Base-by-base conservation (phyloP, 2,888 invertebrate genomes). In the Lithophane leautieri region DNA sequence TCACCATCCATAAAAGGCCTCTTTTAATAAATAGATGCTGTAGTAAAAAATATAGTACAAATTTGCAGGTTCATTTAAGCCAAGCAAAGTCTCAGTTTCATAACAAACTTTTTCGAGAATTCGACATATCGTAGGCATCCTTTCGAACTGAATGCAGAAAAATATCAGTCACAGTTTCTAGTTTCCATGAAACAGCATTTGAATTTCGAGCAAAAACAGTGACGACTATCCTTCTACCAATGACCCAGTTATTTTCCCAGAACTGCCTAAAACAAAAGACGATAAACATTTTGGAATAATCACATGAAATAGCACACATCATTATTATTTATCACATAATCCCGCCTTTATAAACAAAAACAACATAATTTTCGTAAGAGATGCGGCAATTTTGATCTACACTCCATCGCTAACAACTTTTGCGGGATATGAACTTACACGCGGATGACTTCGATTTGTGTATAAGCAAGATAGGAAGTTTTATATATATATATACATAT, bases 321-420 rank as follows among this genome's bases (percentile, higher is more conserved):
- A 69, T 74, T 40, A 84, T 73, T 71, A 70, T 76, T 54, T 84
- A 71, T 75, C n/a, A 74, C 54, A 77, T 28, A 78, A 77, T 60
- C 52, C 65, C 12, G 58, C 52, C 62, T 54, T 67, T 66, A 44
- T 61, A 84, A 78, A 86, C 71, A 84, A 86, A 82, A 84, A 80
- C 85, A 80, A 84, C 75, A 66, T 84, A 76, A 78, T 77, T 47
- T 76, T 68, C 50, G 67, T 70, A 73, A 82, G 76, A 66, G 61
- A 69, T 83, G 65, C 63, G 69, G 40, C 73, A 70, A 79, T 81
- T 73, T 66, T 71, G 16, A 66, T 65, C 76, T 74, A 58, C 56
- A 61, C 75, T 69, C 71, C 70, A 76, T 78, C 79, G 67, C 81
- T 81, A 65, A 79, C 73, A 86, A 86, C 58, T 85, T 85, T 83